Base-by-base conservation (phyloP, 2,113 vertebrate genomes). In the Corythornis cristatus region DNA sequence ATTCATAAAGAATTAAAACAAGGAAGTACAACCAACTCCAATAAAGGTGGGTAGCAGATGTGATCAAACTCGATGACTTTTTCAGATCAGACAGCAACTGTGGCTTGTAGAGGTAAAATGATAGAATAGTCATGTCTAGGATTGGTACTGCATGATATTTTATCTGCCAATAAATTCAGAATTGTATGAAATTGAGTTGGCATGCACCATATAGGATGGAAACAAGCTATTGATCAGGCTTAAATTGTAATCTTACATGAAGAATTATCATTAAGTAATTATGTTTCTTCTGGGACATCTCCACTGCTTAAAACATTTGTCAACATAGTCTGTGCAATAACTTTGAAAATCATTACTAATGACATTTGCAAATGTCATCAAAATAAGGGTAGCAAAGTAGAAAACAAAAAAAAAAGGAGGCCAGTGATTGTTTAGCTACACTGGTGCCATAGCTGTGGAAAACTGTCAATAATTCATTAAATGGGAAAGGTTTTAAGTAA, bases 211-310 rank as follows among this genome's bases (percentile, higher is more conserved):
- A 71, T 48, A 71, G 43, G 56, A 60, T 78, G 12, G 73, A 92
- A 94, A 92, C 61, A 78, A 94, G 28, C 8, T 90, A 90, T 93
- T 71, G 73, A 71, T 88, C 67, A 86, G 14, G 35, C 67, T 78
- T 88, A 78, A 86, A 92, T 67, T 93, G 50, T 76, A 87, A 87
- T 87, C 50, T 53, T 89, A 53, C 12, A 65, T 53, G 53, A 92
- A 79, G 61, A 92, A 90, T 72, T 79, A 73, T 83, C 81, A 79
- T 93, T 95, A 91, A 87, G 33, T 33, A 90, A 67, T 88, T 88
- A 74, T 76, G 28, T 65, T 95, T 65, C 58, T 92, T 75, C 53
- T 89, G 54, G 71, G 61, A 86, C 22, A 91, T 31, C 62, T 84
- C 61, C 21, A 45, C 26, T 82, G 37, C 35, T 79, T 89, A 76